Base-by-base conservation (phyloP, 2,888 invertebrate genomes). In the Leptopterna dolabrata region DNA sequence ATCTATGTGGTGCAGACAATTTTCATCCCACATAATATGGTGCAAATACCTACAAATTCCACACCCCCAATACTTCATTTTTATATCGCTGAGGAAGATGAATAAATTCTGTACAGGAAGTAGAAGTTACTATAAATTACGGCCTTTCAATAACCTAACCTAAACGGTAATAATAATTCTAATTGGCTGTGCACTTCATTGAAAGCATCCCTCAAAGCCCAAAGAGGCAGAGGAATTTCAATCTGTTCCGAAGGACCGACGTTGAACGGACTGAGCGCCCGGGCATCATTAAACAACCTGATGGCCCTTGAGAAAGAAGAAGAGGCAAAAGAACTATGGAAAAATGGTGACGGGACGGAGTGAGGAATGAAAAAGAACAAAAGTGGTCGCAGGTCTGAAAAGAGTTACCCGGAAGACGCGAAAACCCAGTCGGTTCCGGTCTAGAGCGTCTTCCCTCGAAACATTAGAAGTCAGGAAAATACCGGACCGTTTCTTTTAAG, bases 101-200 rank as follows among this genome's bases (percentile, higher is more conserved):
- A n/a, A n/a, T n/a, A n/a, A n/a, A n/a, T n/a, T n/a, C n/a, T n/a
- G n/a, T 7, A 36, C 7, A 36, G 36, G 7, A 36, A 36, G 2
- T n/a, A n/a, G 36, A 36, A 7, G 36, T 36, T 36, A 7, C 2
- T 4, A 7, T 36, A 36, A 36, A 36, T 36, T 2, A 36, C 36
- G 4, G 36, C 36, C 7, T 36, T 7, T 36, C 36, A 36, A 36
- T 36, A 36, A 36, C 36, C 36, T 4, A 51, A 7, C 47, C 47
- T 7, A 16, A 16, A 1, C 11, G 16, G 14, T 45, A 13, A 45
- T 6, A 9, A n/a, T 51, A 16, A 51, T n/a, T 51, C n/a, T n/a
- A 16, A 6, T 51, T 82, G 93, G 93, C 91, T 51, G 51, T n/a
- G n/a, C 51, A 4, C 16, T 51, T 51, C n/a, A 51, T n/a, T 51